phyloP scores from a whole-genome alignment of 2,113 vertebrate genomes.

The Formicarius rufipectus region DNA sequence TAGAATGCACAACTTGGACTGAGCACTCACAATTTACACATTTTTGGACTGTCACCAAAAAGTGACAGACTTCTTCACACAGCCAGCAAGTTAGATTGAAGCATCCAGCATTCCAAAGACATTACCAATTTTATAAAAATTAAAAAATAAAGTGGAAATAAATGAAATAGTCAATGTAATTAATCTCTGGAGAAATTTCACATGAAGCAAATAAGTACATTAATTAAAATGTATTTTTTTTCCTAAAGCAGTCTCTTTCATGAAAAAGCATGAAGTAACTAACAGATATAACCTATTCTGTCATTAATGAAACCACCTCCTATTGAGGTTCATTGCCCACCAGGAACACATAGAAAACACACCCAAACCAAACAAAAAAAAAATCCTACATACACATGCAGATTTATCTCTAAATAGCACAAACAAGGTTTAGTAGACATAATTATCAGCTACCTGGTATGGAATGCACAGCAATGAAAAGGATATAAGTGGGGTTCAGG shows the following conservation, averaged over 20 bases:
- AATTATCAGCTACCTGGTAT: neutral
- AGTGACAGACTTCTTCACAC: neutral
- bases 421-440: neutral
- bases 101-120: neutral
- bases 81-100: neutral
- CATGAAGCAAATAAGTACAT: neutral
- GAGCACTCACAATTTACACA: neutral
- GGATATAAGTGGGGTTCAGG: neutral
- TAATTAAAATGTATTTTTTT: neutral
- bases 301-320: neutral
- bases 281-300: neutral
- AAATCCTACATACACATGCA: neutral
- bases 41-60: neutral
- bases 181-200: neutral
- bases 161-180: neutral
- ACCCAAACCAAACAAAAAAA: neutral
- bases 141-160: neutral
- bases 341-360: neutral
- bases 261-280: neutral
- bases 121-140: neutral
- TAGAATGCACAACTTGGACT: neutral
- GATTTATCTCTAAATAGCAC: neutral
- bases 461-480: neutral
- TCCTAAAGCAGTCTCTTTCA: neutral
- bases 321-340: neutral